A percentile compares a stretch with the other conserved stretches of the same genome.
Conservation (phyloP, 2,113 vertebrate genomes). For the Paramisgurnus dabryanus region DNA sequence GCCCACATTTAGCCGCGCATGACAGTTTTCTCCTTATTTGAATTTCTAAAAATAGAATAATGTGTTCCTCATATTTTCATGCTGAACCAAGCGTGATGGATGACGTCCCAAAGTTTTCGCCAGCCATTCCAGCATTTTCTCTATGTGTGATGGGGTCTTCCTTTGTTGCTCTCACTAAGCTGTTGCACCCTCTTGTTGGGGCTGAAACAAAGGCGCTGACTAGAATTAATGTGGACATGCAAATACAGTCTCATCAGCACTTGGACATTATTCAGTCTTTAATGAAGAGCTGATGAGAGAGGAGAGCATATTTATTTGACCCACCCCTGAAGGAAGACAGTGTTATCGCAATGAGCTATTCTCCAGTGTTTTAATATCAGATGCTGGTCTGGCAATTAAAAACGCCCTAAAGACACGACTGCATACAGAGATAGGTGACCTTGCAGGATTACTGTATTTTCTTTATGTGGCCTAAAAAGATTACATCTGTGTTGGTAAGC, state of each 20-base stretch:
- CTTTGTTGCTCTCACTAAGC: constrained; percentile 18
- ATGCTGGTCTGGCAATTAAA: constrained; percentile 38
- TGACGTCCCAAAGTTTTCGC: constrained; percentile 50
- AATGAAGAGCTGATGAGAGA: constrained; percentile 45
- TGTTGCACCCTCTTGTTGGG: constrained; percentile 17
- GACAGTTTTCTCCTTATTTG: constrained; percentile 52
- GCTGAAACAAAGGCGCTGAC: constrained; percentile 20
- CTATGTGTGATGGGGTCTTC: constrained; percentile 12
- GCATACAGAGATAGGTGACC: constrained; percentile 10
- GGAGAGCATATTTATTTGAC: constrained; percentile 25
- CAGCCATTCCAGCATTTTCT: constrained; percentile 32
- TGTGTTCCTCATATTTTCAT: constrained; percentile 53
- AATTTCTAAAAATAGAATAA: constrained; percentile 64
- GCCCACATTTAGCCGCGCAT: constrained; percentile 46
- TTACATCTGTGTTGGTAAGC: not conserved
- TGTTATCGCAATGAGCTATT: constrained; percentile 21
- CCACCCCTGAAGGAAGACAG: constrained; percentile 24
- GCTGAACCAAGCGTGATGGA: constrained; percentile 64
- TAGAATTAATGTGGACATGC: constrained; percentile 35
- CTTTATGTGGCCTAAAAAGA: not conserved
- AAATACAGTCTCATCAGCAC: constrained; percentile 47
- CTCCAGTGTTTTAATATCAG: constrained; percentile 31
- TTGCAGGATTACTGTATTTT: not conserved
- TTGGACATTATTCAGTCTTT: constrained; percentile 44
- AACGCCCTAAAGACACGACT: constrained; percentile 7